Evolutionary conservation across 2,113 vertebrate species (phyloP).

Genomic region (Taurulus bubalis): DNA sequence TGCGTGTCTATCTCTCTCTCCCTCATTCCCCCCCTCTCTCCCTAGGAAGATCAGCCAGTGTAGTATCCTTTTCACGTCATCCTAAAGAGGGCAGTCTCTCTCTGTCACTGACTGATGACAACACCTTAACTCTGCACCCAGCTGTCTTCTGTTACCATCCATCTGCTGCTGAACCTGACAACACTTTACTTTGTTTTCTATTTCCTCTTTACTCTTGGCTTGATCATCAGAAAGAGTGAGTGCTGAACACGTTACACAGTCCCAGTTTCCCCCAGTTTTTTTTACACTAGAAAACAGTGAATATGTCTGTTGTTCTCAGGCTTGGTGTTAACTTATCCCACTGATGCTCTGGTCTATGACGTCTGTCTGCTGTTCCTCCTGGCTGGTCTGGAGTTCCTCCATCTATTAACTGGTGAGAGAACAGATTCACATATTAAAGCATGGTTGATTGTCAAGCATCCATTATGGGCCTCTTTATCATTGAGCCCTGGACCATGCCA

Average conservation of each 20-base stretch:
- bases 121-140: slow-evolving; percentile 74
- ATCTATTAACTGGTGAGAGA: neutral
- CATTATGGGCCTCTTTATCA: neutral
- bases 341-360: slow-evolving; percentile 79
- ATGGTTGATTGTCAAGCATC: too few species aligned
- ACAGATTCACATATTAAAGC: neutral
- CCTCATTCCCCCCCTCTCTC: too few species aligned
- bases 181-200: slow-evolving; percentile 82
- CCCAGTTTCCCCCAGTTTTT: neutral
- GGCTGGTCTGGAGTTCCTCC: slow-evolving; percentile 82
- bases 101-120: slow-evolving; percentile 4
- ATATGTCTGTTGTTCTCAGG: slow-evolving; percentile 74
- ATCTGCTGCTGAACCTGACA: slow-evolving; percentile 83
- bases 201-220: slow-evolving; percentile 82
- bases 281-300: neutral
- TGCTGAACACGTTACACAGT: neutral
- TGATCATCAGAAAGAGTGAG: slow-evolving; percentile 91
- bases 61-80: slow-evolving; percentile 60
- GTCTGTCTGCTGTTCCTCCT: slow-evolving; percentile 84
- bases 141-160: slow-evolving; percentile 87
- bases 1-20: neutral
- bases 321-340: slow-evolving; percentile 86
- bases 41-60: slow-evolving; percentile 46
- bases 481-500: neutral
- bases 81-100: neutral